Evolutionary conservation across 2,113 vertebrate genomes (phyloP).

Genomic region (Platycercus adscitus): DNA sequence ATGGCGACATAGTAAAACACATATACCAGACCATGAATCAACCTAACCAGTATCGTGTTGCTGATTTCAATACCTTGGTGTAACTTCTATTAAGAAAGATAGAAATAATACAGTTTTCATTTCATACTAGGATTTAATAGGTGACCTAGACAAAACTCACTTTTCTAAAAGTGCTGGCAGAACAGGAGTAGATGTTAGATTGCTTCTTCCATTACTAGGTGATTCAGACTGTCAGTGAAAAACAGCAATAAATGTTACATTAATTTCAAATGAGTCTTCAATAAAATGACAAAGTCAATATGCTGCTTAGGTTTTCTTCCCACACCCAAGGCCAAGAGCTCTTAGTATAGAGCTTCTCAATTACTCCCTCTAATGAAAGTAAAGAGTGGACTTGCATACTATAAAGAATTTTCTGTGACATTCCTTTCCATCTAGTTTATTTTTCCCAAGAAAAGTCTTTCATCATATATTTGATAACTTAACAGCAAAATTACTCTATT

Average conservation of each 20-base stretch:
- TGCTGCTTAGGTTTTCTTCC: background rate
- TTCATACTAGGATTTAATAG: background rate
- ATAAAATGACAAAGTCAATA: background rate
- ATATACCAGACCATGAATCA: background rate
- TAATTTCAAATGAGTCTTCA: background rate
- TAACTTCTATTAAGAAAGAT: background rate
- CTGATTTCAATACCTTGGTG: background rate
- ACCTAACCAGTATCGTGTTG: background rate
- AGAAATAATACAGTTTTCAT: background rate
- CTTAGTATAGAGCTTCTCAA: background rate
- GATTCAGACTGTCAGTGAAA: conserved; percentile 84
- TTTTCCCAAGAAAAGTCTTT: background rate
- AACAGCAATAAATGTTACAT: conserved; percentile 9
- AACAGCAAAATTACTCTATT: background rate
- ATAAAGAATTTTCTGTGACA: background rate
- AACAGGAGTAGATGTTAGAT: conserved; percentile 65
- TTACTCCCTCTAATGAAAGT: background rate
- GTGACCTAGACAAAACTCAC: conserved; percentile 68
- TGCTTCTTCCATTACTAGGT: conserved; percentile 77
- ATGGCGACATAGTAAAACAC: background rate
- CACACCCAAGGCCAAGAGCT: background rate
- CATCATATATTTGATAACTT: background rate
- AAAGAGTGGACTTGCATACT: background rate
- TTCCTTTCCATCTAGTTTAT: background rate
- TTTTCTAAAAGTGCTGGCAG: conserved; percentile 82